Conservation (phyloP, 2,797 vertebrate genomes). For the Acipenser transmontanus region DNA sequence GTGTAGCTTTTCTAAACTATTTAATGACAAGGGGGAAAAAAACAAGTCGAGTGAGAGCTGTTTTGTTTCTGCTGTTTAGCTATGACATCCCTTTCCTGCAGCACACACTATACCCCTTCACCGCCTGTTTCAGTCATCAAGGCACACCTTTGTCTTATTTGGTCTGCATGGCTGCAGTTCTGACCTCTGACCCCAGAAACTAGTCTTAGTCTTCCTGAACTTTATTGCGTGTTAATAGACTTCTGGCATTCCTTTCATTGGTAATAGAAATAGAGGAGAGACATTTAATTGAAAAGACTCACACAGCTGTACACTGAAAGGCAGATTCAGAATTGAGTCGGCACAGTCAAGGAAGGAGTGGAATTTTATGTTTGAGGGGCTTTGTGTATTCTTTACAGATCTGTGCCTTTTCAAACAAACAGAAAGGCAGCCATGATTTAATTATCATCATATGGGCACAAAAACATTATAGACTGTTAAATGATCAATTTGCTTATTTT, state of each 20-base stretch:
- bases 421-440: constrained; percentile 47
- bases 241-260: constrained; percentile 68
- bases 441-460: constrained; percentile 51
- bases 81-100: constrained; percentile 40
- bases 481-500: constrained; percentile 66
- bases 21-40: constrained; percentile 4
- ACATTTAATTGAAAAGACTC: constrained; percentile 63
- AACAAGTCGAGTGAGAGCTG: constrained; percentile 13
- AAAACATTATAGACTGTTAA: constrained; percentile 35
- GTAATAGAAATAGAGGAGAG: constrained; percentile 64
- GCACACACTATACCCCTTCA: constrained; percentile 31
- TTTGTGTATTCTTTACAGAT: constrained; percentile 53
- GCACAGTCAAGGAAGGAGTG: constrained; percentile 31
- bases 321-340: constrained; percentile 50
- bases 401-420: constrained; percentile 38
- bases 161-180: constrained; percentile 50
- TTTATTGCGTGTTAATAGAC: constrained; percentile 79
- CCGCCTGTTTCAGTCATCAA: constrained; percentile 58
- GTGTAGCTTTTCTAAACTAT: constrained; percentile 2
- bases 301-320: constrained; percentile 59
- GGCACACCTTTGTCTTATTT: constrained; percentile 73
- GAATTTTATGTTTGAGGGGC: constrained; percentile 51
- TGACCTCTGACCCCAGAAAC: constrained; percentile 75
- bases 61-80: constrained; percentile 49
- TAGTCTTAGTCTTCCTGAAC: constrained; percentile 74